Evolutionary conservation across 2,797 vertebrate genomes (phyloP).

Genomic region (Heteromormyrus szaboi): DNA sequence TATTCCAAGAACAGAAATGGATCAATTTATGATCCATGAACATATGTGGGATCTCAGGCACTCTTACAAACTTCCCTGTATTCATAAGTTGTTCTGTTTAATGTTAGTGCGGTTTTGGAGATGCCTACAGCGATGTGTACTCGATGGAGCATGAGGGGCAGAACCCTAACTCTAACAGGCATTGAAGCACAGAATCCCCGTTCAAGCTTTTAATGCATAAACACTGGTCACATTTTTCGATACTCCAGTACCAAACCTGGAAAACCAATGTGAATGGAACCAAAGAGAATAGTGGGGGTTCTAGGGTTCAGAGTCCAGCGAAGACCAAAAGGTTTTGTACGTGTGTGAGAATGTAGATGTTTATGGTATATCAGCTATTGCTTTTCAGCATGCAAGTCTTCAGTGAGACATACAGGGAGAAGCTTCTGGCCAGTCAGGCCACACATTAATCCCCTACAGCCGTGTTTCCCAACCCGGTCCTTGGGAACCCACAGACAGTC

Average conservation of each 20-base stretch:
- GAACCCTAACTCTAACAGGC: background rate
- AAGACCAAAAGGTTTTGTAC: background rate
- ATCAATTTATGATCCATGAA: background rate
- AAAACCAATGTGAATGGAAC: background rate
- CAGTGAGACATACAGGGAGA: background rate
- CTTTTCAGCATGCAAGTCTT: background rate
- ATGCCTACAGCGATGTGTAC: background rate
- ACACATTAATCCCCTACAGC: background rate
- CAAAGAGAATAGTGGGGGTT: background rate
- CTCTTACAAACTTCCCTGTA: background rate
- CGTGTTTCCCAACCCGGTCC: background rate
- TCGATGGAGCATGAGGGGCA: background rate
- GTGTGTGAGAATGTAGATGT: conserved; percentile 10
- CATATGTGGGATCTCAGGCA: background rate
- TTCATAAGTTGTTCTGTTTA: background rate
- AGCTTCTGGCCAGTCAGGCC: background rate
- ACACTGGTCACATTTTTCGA: background rate
- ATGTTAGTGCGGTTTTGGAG: background rate
- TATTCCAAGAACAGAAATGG: background rate
- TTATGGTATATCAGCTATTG: background rate
- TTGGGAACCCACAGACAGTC: background rate
- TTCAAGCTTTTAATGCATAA: background rate
- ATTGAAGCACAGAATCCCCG: background rate
- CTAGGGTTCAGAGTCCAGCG: background rate
- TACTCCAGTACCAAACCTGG: background rate